phyloP scores from a whole-genome alignment of 2,888 invertebrate species.

The Malthinus flaveolus region DNA sequence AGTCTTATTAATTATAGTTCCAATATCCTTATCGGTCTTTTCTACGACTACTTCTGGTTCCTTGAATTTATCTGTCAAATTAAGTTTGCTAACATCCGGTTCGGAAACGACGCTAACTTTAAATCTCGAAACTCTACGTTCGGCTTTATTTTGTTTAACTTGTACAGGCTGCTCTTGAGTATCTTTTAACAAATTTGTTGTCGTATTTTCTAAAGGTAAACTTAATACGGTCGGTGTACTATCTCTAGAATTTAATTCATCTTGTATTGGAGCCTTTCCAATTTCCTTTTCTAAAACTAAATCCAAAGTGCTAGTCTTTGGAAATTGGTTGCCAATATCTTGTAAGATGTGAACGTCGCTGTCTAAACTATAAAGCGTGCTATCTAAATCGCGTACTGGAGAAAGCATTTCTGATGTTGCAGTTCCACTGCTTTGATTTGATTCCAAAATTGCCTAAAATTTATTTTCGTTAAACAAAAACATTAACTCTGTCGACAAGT shows the following conservation, averaged over 20 bases:
- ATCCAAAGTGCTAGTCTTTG: neutral
- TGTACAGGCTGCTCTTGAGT: neutral
- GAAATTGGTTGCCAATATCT: constrained; percentile 11
- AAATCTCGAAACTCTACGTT: constrained; percentile 56
- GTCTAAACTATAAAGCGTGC: constrained; percentile 19
- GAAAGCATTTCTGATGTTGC: constrained; percentile 49
- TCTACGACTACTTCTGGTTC: constrained; percentile 3
- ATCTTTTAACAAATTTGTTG: constrained; percentile 16
- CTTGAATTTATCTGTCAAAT: constrained; percentile 29
- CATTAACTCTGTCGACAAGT: too few relatives aligned
- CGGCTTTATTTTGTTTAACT: constrained; percentile 28
- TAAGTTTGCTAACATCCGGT: constrained; percentile 48
- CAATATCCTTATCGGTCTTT: constrained; percentile 40
- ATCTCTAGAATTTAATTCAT: neutral
- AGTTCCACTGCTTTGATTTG: constrained; percentile 45
- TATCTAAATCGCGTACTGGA: constrained; percentile 45
- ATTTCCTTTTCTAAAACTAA: constrained; percentile 2
- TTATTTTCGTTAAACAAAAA: neutral
- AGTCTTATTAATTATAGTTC: constrained; percentile 49
- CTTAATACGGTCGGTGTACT: constrained; percentile 12
- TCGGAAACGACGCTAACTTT: constrained; percentile 59
- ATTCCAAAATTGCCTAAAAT: constrained; percentile 50
- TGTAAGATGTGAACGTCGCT: constrained; percentile 20
- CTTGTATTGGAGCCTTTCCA: neutral
- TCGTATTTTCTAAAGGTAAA: constrained; percentile 21